Base-by-base conservation (phyloP, 1,140 invertebrate species). In the Lordiphosa collinella region DNA sequence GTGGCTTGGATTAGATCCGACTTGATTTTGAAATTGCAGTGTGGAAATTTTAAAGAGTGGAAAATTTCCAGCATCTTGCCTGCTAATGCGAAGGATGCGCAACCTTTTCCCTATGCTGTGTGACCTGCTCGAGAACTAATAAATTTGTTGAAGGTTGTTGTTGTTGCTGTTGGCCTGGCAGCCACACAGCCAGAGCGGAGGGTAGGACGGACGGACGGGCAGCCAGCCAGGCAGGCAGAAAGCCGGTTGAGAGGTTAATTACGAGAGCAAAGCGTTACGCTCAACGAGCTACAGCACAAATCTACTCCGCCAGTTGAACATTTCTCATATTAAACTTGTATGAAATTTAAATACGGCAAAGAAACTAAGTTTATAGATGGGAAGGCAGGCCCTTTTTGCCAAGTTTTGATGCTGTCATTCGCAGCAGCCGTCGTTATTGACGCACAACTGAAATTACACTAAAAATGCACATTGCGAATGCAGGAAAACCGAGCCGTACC, bases 161-260 rank as follows among this genome's bases (percentile, higher is more conserved):
- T 36, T 74, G 59, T 63, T 50, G 73, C 47, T 61, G 76, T 32
- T 75, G 61, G 61, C 56, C 44, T 57, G 53, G 35, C 25, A 29
- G 25, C 12, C 13, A n/a, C 29, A 14, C n/a, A 31, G 32, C 13
- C 54, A 59, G 52, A 44, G 47, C 12, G 49, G 37, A 22, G 18
- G 18, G 18, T 22, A 22, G 18, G 18, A 22, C 18, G 34, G 44
- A 12, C 35, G 37, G 55, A 3, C 44, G 58, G 43, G 31, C 14
- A 35, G 43, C 14, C 32, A 51, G 34, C 48, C 53, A 69, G 61
- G 66, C 67, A 76, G 74, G 64, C 76, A 71, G 66, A 82, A 82
- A 84, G 76, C 78, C 78, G 76, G 78, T 84, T 70, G 78, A 84
- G 76, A 76, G 76, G 78, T 82, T 82, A 84, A 84, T 84, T 82